Evolutionary conservation across 2,797 vertebrate genomes (phyloP).

Genomic region (Clarias laeviceps): DNA sequence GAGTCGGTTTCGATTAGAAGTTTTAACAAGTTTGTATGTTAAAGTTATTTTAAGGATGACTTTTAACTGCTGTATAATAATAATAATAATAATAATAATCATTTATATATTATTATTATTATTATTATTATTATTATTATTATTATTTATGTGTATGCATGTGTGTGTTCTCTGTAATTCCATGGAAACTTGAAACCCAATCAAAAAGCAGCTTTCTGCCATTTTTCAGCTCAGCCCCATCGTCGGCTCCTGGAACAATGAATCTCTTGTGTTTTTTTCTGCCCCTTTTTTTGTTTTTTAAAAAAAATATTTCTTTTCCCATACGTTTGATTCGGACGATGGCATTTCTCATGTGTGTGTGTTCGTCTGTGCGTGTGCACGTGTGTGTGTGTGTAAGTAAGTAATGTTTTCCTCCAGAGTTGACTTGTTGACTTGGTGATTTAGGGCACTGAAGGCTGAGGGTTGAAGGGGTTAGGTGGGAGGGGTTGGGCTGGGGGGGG

Average conservation of each 20-base stretch:
- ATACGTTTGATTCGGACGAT: slow-evolving; percentile 38
- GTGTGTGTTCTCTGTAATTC: slow-evolving; percentile 24
- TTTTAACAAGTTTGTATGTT: background rate
- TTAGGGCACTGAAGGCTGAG: slow-evolving; percentile 26
- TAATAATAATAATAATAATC: too few species aligned
- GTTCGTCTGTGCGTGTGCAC: background rate
- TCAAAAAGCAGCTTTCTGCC: slow-evolving; percentile 54
- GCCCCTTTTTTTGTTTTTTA: slow-evolving; percentile 39
- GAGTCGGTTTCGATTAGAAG: background rate
- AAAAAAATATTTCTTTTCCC: slow-evolving; percentile 47
- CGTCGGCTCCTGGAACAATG: slow-evolving; percentile 55
- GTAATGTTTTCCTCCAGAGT: slow-evolving; percentile 52
- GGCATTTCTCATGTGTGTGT: slow-evolving; percentile 9
- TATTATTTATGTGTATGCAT: slow-evolving; percentile 31
- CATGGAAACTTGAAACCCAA: slow-evolving; percentile 55
- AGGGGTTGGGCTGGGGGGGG: slow-evolving; percentile 17
- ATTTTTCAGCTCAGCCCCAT: slow-evolving; percentile 50
- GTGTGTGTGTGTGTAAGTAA: slow-evolving; percentile 8
- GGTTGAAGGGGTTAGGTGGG: background rate
- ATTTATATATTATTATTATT: background rate
- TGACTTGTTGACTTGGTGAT: slow-evolving; percentile 56
- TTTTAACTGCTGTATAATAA: background rate
- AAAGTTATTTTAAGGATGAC: background rate
- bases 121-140: slow-evolving; percentile 8
- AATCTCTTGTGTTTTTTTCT: slow-evolving; percentile 47